Evolutionary conservation across 2,888 invertebrate species (phyloP).

Genomic region (Xylota sylvarum): DNA sequence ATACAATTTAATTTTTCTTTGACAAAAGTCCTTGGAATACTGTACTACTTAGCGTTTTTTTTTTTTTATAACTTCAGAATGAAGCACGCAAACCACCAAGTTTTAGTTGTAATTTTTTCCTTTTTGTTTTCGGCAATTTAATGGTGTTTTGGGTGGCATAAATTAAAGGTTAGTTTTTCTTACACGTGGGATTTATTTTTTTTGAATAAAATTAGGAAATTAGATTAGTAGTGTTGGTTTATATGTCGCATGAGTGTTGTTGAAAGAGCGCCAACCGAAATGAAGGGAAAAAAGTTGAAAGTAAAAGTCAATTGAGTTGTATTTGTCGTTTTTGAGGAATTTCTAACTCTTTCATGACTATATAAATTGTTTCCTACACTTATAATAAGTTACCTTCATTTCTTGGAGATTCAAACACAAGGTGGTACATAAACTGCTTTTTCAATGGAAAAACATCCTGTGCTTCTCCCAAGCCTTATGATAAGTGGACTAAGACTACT

Average conservation of each 20-base stretch:
- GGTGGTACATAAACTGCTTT: too few species aligned
- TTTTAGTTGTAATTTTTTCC: neutral
- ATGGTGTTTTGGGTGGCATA: conserved; percentile 44
- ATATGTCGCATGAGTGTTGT: conserved; percentile 3
- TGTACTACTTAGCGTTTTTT: neutral
- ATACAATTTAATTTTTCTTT: conserved; percentile 4
- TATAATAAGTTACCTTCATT: too few species aligned
- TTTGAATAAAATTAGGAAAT: conserved; percentile 21
- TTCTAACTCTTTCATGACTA: too few species aligned
- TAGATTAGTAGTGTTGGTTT: conserved; percentile 1
- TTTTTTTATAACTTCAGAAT: neutral
- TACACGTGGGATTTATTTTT: conserved; percentile 29
- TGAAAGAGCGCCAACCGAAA: neutral
- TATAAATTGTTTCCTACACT: too few species aligned
- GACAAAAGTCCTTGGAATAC: neutral
- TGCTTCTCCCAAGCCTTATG: too few species aligned
- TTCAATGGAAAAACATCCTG: too few species aligned
- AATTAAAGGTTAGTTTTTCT: conserved; percentile 20
- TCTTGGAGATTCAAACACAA: too few species aligned
- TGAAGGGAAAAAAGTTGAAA: neutral
- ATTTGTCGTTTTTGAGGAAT: too few species aligned
- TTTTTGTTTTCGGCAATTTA: neutral
- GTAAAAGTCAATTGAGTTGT: too few species aligned
- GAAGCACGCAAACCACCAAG: conserved; percentile 27
- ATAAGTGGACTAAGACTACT: too few species aligned